These are phyloP conservation scores for Yoshiicerus persimilis DNA, from an alignment of 1,140 invertebrate genomes.

Conservation along the genomic window DNA sequence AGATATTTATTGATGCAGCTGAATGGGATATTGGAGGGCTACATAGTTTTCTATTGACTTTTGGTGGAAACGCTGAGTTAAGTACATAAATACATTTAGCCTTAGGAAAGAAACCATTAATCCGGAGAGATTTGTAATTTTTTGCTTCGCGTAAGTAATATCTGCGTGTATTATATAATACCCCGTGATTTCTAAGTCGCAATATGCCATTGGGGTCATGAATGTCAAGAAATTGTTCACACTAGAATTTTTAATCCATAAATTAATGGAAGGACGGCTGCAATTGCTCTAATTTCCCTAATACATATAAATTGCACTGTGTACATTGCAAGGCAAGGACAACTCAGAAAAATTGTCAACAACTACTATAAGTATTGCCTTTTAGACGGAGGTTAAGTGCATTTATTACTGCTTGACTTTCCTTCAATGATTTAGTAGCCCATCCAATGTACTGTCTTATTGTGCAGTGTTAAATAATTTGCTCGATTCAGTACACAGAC, in stretches of 20 bases:
- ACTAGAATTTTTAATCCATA: neutral
- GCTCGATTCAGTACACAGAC: too few species aligned
- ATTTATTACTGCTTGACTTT: too few species aligned
- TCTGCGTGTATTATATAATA: neutral
- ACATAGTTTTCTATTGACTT: neutral
- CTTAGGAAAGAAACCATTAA: neutral
- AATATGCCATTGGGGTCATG: neutral
- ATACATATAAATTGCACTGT: neutral
- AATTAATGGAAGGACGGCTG: neutral
- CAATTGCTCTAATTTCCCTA: neutral
- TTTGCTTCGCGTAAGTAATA: neutral
- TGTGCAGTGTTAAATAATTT: too few species aligned
- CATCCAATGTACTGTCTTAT: too few species aligned
- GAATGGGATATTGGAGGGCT: neutral
- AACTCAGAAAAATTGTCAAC: neutral
- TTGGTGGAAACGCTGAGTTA: neutral
- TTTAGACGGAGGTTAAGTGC: too few species aligned
- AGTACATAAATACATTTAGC: neutral
- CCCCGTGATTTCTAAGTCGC: neutral
- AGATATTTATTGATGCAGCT: slow-evolving; percentile 14
- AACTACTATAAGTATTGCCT: too few species aligned
- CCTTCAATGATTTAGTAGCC: too few species aligned
- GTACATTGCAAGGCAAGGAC: neutral
- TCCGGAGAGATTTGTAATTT: neutral
- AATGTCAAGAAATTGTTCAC: neutral